phyloP scores from a whole-genome alignment of 2,113 vertebrate genomes.

The Mormoops blainvillei region DNA sequence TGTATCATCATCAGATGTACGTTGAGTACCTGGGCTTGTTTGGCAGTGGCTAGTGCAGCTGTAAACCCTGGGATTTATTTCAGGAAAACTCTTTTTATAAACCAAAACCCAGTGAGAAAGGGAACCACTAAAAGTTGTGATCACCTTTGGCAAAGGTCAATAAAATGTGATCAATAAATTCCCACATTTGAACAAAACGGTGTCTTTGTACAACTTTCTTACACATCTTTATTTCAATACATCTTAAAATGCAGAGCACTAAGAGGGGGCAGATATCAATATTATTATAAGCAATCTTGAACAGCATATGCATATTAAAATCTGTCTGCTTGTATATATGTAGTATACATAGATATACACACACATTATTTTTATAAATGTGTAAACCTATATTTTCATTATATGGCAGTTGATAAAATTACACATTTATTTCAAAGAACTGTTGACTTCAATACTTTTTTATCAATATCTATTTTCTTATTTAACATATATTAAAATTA shows the following conservation, averaged over 20 bases:
- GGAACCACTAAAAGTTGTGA: neutral
- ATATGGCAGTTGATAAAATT: neutral
- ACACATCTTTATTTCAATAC: neutral
- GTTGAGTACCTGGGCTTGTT: neutral
- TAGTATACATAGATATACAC: no score
- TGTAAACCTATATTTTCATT: neutral
- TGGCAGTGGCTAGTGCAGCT: neutral
- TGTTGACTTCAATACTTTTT: neutral
- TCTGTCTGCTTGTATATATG: neutral
- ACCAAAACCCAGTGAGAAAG: neutral
- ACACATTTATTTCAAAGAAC: neutral
- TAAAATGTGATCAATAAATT: neutral
- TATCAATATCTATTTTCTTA: neutral
- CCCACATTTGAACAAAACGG: neutral
- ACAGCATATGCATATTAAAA: neutral
- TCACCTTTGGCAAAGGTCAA: neutral
- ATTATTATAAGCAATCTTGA: neutral
- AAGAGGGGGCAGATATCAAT: neutral
- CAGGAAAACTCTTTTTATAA: neutral
- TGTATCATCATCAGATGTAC: no score
- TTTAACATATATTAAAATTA: neutral
- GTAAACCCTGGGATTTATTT: neutral
- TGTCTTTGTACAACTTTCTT: neutral
- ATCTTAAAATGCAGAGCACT: neutral
- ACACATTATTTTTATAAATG: neutral